Evolutionary conservation across 1,140 invertebrate species (phyloP), one percentile per base, ranked within the genome.

Genomic region (Dreissena polymorpha): DNA sequence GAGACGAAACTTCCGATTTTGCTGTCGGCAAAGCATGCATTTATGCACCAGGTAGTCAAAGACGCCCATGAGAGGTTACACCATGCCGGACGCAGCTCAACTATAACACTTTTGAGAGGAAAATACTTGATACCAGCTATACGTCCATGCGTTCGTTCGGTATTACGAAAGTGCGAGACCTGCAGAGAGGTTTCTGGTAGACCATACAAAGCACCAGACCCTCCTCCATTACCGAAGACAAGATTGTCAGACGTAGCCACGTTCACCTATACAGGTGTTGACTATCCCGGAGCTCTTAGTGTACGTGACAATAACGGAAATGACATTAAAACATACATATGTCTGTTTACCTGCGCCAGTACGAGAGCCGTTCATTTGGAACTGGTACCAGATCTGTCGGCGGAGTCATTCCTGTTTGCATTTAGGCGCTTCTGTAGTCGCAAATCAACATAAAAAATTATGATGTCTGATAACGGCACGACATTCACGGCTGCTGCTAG

Each of bases 381-480:
- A 67, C 21, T 84, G 16, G 75, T 79, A n/a, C 27, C 68, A 12
- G 53, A 64, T 57, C 39, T 79, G 10, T 64, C 83, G 55, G 70
- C 53, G 67, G 60, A 84, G 49, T 39, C 57, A 63, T 72, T 79
- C 49, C 68, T 76, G 64, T 57, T 39, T 39, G 73, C 82, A 55
- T 77, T 77, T 70, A n/a, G 74, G 39, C 67, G 83, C 21, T 78
- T 84, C 71, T 18, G n/a, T 25, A 74, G 68, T 60, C 67, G 83
- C 10, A 74, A 75, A 64, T 70, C 53, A 12, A 14, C 79, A 12
- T 69, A 75, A 49, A 7, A n/a, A 12, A 14, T 57, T 23, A 78
- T 84, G 25, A 73, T 84, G 23, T 84, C 75, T 23, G 83, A 78
- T 51, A 84, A 84, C 50, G 83, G 49, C 12, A 57, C 14, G 14